phyloP scores from a whole-genome alignment of 2,113 vertebrate species.

The Rhipidura dahli region DNA sequence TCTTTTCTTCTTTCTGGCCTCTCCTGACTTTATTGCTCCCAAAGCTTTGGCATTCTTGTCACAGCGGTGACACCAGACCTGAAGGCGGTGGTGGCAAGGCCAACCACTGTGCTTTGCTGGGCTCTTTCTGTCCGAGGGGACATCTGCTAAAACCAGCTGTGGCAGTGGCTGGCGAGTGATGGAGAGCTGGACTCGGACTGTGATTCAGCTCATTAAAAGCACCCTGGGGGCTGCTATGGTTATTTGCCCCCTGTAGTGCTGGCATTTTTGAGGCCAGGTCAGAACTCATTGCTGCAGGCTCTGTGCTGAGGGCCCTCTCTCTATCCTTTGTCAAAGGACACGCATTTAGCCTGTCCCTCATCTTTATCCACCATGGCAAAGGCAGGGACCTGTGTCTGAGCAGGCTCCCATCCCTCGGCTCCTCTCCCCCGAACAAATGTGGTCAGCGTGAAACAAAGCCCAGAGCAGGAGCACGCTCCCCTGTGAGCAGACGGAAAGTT shows the following conservation, averaged over 20 bases:
- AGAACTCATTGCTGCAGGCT: constrained; percentile 51
- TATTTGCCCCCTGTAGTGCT: constrained; percentile 56
- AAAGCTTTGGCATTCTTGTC: background rate
- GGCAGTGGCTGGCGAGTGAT: constrained; percentile 17
- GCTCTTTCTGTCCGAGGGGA: background rate
- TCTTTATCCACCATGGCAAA: constrained; percentile 54
- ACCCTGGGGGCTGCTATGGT: constrained; percentile 42
- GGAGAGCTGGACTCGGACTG: background rate
- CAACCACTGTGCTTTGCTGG: background rate
- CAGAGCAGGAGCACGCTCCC: constrained; percentile 42
- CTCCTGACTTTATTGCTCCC: background rate
- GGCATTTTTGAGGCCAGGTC: constrained; percentile 57
- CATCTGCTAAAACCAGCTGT: constrained; percentile 38
- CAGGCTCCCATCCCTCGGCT: background rate
- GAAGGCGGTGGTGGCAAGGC: background rate
- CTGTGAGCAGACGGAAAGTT: constrained; percentile 50
- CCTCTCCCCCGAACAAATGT: constrained; percentile 43
- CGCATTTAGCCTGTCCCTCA: constrained; percentile 32
- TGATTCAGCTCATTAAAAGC: constrained; percentile 58
- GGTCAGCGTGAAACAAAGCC: constrained; percentile 57
- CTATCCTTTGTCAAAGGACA: constrained; percentile 35
- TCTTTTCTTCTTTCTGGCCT: background rate
- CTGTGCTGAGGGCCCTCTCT: background rate
- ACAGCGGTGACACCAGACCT: background rate
- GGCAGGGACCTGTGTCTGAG: constrained; percentile 35